phyloP scores from a whole-genome alignment of 2,113 vertebrate genomes.

The Tylochromis polylepis region DNA sequence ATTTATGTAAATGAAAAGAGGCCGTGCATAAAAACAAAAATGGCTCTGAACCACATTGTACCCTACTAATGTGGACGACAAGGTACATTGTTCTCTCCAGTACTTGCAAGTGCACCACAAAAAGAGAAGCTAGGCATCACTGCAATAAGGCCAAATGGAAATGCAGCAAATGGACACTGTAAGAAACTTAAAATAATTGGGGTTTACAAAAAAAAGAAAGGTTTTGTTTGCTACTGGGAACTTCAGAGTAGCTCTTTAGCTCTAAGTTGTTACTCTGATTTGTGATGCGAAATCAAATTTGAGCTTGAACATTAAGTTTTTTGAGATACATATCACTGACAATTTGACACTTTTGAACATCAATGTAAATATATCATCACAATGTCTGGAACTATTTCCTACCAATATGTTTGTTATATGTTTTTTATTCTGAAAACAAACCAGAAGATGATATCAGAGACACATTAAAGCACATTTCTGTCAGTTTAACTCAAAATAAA shows the following conservation, averaged over 20 bases:
- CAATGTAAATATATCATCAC: not conserved
- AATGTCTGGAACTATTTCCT: not conserved
- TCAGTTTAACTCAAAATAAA: not conserved
- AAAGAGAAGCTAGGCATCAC: not conserved
- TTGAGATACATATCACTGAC: not conserved
- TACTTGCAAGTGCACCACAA: not conserved
- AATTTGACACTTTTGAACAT: not conserved
- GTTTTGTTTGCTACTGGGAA: not conserved
- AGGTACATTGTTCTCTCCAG: not conserved
- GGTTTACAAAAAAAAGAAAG: accelerated
- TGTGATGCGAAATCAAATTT: accelerated
- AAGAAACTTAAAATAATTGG: not conserved
- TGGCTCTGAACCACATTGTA: not conserved
- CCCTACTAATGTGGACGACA: not conserved
- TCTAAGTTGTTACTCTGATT: not conserved
- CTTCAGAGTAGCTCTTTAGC: not conserved
- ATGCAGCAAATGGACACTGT: not conserved
- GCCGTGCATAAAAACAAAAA: not conserved
- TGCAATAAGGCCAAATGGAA: not conserved
- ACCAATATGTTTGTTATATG: not conserved
- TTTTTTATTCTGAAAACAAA: not conserved
- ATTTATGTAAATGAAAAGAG: not conserved
- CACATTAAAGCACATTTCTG: not conserved
- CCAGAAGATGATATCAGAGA: not conserved
- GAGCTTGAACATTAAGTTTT: not conserved